These are phyloP conservation scores for Myiopsitta monachus DNA, from an alignment of 2,113 vertebrate genomes.

Conservation along the genomic window DNA sequence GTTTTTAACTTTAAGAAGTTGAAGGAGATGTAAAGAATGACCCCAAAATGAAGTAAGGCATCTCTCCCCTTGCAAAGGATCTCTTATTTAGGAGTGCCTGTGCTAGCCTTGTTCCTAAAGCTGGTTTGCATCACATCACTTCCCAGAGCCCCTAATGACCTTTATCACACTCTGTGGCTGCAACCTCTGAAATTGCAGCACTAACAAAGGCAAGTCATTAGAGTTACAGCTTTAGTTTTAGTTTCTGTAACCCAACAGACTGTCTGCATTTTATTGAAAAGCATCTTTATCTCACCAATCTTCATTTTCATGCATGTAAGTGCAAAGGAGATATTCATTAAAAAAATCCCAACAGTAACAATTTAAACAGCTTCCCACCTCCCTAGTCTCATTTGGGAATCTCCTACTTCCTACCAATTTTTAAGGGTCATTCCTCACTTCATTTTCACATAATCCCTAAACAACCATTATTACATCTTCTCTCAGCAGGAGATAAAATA, in stretches of 20 bases:
- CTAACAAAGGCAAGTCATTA: neutral
- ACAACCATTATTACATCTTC: constrained; percentile 58
- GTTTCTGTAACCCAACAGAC: neutral
- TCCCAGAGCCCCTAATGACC: neutral
- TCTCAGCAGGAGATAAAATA: constrained; percentile 65
- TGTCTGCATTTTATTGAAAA: neutral
- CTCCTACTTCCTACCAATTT: constrained; percentile 32
- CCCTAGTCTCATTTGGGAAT: constrained; percentile 16
- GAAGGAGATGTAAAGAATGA: neutral
- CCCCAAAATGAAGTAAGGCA: neutral
- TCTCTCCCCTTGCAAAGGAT: neutral
- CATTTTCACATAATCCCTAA: constrained; percentile 64
- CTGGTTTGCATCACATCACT: neutral
- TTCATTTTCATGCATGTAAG: neutral
- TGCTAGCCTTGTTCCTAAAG: neutral
- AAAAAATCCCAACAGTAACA: neutral
- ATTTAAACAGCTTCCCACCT: neutral
- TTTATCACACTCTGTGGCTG: neutral
- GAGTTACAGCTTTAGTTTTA: neutral
- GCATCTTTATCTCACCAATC: neutral
- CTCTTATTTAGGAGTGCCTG: fast-evolving
- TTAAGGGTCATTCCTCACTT: constrained; percentile 63
- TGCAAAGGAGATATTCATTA: neutral
- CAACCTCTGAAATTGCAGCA: neutral
- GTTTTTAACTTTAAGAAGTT: neutral